phyloP scores from a whole-genome alignment of 2,113 vertebrate genomes.

The cat (Felis catus) region F.catus_Fca126_mat1.0 CM031412.1:235854001-235854500 shows the following conservation, averaged over 20 bases:
- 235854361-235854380: not conserved
- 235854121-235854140: not conserved
- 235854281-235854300: not conserved
- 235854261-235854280: not conserved
- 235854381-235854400: not conserved
- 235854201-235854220: not conserved
- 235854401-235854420: too few species aligned
- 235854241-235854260: not conserved
- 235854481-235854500: not conserved
- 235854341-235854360: not conserved
- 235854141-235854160: not conserved
- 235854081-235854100: too few species aligned
- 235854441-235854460: not conserved
- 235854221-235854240: not conserved
- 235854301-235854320: not conserved
- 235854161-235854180: not conserved
- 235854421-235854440: not conserved
- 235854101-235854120: not conserved
- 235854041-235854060: not conserved
- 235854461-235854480: not conserved
- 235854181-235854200: not conserved
- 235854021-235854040: not conserved
- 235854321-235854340: not conserved
- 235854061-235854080: not conserved
- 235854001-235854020: not conserved